These are phyloP conservation scores for Gymnodraco acuticeps DNA, from an alignment of 2,797 vertebrate genomes.

Conservation along the genomic window DNA sequence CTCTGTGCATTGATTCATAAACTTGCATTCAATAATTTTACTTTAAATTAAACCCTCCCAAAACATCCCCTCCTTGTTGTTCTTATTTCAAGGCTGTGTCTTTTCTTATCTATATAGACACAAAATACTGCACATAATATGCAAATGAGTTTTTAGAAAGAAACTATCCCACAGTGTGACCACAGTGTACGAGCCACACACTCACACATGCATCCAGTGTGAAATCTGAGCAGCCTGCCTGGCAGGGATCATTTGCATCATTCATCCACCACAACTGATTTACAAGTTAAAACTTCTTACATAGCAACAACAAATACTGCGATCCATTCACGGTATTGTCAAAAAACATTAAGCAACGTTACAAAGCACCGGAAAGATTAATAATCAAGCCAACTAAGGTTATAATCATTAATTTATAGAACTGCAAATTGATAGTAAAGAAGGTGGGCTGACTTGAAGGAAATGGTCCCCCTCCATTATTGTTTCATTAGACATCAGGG, in stretches of 20 bases:
- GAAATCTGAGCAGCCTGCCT: conserved; percentile 45
- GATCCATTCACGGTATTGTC: not conserved
- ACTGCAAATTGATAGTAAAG: not conserved
- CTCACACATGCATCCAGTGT: conserved; percentile 14
- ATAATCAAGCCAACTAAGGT: not conserved
- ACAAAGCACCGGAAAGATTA: not conserved
- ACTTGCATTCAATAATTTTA: conserved; percentile 2
- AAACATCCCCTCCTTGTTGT: not conserved
- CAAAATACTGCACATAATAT: conserved; percentile 2
- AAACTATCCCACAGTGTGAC: not conserved
- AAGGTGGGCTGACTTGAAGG: conserved; percentile 18
- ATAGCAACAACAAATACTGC: conserved; percentile 27
- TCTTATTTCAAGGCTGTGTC: not conserved
- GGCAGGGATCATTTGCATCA: conserved; percentile 69
- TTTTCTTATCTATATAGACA: conserved; percentile 4
- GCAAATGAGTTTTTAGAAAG: not conserved
- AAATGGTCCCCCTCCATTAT: conserved; percentile 26
- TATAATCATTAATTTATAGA: conserved; percentile 12
- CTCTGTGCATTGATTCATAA: not conserved
- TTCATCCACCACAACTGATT: conserved; percentile 59
- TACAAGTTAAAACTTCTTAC: conserved; percentile 71
- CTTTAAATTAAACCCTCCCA: not conserved
- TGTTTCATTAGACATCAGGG: conserved; percentile 29
- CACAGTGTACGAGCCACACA: not conserved
- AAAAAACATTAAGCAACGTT: conserved; percentile 5